A percentile compares a stretch with the other conserved stretches of the same genome.
Evolutionary conservation across 2,888 invertebrate species (phyloP).

Genomic region (Oligia fasciuncula): DNA sequence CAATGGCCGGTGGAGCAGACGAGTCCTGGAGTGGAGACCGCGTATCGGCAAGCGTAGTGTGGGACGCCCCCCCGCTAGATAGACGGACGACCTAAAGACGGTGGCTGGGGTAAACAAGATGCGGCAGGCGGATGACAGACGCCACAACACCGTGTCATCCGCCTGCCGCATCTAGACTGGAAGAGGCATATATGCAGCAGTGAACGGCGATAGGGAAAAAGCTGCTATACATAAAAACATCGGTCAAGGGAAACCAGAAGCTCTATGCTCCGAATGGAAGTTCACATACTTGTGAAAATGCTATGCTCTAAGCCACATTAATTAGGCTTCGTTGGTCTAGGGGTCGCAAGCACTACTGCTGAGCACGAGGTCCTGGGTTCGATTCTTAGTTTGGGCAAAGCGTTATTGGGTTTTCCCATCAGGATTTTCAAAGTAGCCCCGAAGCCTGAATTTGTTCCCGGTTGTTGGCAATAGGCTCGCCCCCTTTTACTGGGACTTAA

Average conservation of each 20-base stretch:
- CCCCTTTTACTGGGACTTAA: background rate
- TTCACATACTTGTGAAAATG: background rate
- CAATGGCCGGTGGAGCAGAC: background rate
- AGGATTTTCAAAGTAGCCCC: too few relatives aligned
- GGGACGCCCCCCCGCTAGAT: background rate
- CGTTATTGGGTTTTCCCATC: too few relatives aligned
- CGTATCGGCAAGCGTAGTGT: background rate
- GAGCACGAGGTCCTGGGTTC: background rate
- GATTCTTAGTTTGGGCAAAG: background rate
- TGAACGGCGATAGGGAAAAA: background rate
- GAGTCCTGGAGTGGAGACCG: background rate
- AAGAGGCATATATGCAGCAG: background rate
- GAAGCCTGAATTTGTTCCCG: background rate
- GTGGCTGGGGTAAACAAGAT: background rate
- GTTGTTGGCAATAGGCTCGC: background rate
- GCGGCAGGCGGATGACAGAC: background rate
- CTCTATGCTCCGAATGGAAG: background rate
- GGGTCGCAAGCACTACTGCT: background rate
- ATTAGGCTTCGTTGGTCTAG: background rate
- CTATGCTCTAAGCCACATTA: too few relatives aligned
- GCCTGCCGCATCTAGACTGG: too few relatives aligned
- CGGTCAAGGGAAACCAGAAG: background rate
- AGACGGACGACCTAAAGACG: background rate
- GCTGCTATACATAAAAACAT: background rate
- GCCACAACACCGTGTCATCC: too few relatives aligned